Evolutionary conservation across 2,888 invertebrate species (phyloP).

Genomic region (Boloria selene): DNA sequence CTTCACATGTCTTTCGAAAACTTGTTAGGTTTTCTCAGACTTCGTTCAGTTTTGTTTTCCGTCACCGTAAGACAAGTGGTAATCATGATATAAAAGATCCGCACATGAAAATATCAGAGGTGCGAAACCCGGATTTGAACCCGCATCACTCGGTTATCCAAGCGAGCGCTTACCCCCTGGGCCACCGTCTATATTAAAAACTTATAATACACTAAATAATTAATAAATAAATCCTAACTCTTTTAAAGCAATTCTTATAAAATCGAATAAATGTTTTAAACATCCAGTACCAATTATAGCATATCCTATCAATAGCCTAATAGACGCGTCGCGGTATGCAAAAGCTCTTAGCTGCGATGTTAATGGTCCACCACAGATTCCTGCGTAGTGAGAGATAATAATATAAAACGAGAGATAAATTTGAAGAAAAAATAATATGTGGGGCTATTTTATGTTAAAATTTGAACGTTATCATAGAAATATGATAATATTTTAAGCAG

Average conservation of each 20-base stretch:
- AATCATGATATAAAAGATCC: too few relatives aligned
- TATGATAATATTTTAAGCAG: neutral
- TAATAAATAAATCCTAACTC: neutral
- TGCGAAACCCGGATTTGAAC: too few relatives aligned
- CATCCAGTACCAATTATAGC: conserved; percentile 46
- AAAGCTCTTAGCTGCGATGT: conserved; percentile 67
- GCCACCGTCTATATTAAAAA: too few relatives aligned
- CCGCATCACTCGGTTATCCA: too few relatives aligned
- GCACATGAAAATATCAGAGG: too few relatives aligned
- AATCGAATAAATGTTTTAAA: conserved; percentile 28
- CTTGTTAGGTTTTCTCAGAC: too few relatives aligned
- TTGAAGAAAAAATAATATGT: neutral
- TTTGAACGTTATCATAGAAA: neutral
- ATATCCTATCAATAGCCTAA: conserved; percentile 54
- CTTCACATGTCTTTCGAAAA: too few relatives aligned
- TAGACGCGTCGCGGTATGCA: conserved; percentile 42
- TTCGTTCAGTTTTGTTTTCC: too few relatives aligned
- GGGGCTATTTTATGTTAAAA: neutral
- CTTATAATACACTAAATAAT: too few relatives aligned
- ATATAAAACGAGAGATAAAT: neutral
- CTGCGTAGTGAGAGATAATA: conserved; percentile 63
- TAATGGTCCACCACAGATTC: conserved; percentile 54
- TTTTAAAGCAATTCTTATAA: conserved; percentile 8
- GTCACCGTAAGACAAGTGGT: too few relatives aligned
- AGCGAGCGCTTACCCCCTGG: too few relatives aligned